phyloP scores from a whole-genome alignment of 53 echinoderm and acorn worm genomes.

The Holothuria leucospilota region DNA sequence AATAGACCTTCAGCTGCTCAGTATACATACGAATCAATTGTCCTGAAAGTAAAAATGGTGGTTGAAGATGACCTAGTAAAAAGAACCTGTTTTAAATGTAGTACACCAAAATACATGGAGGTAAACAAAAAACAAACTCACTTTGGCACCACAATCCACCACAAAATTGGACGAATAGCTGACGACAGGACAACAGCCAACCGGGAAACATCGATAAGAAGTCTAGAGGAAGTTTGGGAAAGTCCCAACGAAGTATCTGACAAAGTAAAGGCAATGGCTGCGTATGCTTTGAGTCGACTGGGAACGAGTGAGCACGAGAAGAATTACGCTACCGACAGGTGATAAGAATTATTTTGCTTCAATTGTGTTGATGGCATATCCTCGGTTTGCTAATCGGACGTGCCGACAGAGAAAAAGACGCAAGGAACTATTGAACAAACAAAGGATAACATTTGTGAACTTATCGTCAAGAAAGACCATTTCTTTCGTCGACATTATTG shows the following conservation, averaged over 20 bases:
- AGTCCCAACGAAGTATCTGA: background rate
- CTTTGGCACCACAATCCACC: too few species aligned
- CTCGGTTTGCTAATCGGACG: background rate
- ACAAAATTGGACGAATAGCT: too few species aligned
- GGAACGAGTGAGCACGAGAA: constrained; percentile 5
- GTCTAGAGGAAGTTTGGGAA: background rate
- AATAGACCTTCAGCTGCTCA: too few species aligned
- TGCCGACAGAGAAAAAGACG: background rate
- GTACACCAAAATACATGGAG: too few species aligned
- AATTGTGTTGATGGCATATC: background rate
- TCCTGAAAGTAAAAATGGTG: too few species aligned
- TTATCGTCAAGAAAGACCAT: background rate
- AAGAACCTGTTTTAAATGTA: too few species aligned
- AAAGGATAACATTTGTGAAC: background rate
- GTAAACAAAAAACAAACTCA: too few species aligned
- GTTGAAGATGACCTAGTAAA: too few species aligned
- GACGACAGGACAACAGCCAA: background rate
- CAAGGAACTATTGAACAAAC: background rate
- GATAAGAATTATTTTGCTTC: background rate
- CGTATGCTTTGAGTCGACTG: constrained; percentile 3
- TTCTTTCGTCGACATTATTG: background rate
- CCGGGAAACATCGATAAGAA: background rate
- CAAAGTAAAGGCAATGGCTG: background rate
- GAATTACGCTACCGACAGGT: constrained; percentile 13
- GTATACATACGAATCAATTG: too few species aligned